These are phyloP conservation scores for Scortum barcoo DNA, from an alignment of 2,113 vertebrate genomes.

Conservation along the genomic window DNA sequence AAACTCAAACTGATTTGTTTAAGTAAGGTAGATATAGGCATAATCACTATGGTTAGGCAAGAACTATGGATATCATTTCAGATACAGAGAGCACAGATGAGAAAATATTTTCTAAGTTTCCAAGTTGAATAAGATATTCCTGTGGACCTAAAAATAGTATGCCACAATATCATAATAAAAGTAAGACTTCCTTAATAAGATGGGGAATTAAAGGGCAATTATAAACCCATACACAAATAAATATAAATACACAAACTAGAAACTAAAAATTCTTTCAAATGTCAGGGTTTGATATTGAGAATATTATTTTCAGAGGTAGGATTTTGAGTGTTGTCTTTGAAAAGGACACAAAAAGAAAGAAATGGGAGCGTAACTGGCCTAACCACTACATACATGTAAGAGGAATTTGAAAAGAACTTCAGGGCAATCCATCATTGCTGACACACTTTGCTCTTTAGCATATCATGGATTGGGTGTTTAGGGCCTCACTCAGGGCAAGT, in stretches of 20 bases:
- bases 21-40: no score
- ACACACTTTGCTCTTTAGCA: background rate
- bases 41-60: no score
- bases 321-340: background rate
- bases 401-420: background rate
- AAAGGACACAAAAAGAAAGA: background rate
- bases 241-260: background rate
- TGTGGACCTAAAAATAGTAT: background rate
- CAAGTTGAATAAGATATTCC: background rate
- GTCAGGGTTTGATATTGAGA: background rate
- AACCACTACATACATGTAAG: background rate
- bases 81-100: no score
- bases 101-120: background rate
- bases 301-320: background rate
- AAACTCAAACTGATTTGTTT: no score
- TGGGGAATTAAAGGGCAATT: background rate
- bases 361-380: background rate
- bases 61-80: no score
- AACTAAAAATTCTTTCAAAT: background rate
- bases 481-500: background rate
- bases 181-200: background rate
- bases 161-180: background rate
- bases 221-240: background rate
- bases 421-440: background rate
- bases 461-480: background rate